Evolutionary conservation across 2,113 vertebrate genomes (phyloP).

Genomic region (Alosa alosa): DNA sequence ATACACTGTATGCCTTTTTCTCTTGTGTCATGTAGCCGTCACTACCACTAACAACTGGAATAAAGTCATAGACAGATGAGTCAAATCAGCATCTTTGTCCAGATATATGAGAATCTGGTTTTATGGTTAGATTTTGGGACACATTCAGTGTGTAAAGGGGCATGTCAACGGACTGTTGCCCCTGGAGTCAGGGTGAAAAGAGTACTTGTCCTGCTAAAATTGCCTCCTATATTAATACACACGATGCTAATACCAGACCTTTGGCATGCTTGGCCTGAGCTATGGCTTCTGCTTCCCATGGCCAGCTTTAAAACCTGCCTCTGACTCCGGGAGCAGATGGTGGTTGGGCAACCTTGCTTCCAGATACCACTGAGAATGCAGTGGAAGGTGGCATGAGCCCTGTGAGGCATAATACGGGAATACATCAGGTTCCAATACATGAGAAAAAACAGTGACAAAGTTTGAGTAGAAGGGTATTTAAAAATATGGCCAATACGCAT

Average conservation of each 20-base stretch:
- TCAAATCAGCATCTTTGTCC: background rate
- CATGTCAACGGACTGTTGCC: background rate
- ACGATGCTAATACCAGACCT: background rate
- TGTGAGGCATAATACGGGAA: background rate
- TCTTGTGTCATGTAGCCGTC: background rate
- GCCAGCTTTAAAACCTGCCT: background rate
- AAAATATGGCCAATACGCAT: background rate
- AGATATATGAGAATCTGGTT: background rate
- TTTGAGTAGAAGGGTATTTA: background rate
- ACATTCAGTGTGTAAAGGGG: background rate
- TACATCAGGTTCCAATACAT: background rate
- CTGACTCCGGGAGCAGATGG: background rate
- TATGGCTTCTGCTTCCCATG: too few relatives aligned
- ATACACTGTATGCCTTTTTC: background rate
- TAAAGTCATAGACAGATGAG: background rate
- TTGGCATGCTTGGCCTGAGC: background rate
- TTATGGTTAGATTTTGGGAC: background rate
- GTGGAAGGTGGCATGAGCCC: background rate
- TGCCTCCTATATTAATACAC: background rate
- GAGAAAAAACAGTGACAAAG: background rate
- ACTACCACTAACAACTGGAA: background rate
- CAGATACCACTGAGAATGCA: background rate
- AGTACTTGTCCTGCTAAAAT: background rate
- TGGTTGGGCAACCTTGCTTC: background rate
- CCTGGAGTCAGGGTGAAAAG: background rate